These are phyloP conservation scores for Dione juno DNA, from an alignment of 2,888 invertebrate genomes.

Conservation along the genomic window DNA sequence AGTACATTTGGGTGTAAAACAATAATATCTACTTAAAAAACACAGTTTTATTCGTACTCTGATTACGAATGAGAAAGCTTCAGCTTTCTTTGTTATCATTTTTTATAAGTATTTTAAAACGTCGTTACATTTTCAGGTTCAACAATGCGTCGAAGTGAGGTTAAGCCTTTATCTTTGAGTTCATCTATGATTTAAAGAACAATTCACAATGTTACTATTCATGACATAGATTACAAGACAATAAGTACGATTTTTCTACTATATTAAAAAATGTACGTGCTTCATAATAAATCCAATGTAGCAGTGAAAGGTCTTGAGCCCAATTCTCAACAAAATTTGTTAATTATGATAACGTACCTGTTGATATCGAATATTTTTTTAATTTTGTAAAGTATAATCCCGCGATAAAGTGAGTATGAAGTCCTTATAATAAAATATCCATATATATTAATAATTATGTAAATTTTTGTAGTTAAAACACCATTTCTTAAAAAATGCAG, in stretches of 20 bases:
- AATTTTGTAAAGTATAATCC: background rate
- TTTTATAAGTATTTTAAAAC: conserved; percentile 18
- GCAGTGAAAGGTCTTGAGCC: background rate
- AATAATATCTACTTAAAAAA: conserved; percentile 25
- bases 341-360: too few relatives aligned
- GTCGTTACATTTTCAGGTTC: background rate
- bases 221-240: too few relatives aligned
- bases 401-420: too few relatives aligned
- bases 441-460: background rate
- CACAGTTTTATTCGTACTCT: conserved; percentile 29
- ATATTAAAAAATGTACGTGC: too few relatives aligned
- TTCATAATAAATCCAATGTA: background rate
- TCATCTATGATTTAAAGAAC: too few relatives aligned
- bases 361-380: background rate
- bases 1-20: conserved; percentile 26
- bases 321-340: background rate
- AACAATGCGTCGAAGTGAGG: background rate
- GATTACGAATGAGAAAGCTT: conserved; percentile 34
- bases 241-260: too few relatives aligned
- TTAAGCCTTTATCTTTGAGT: too few relatives aligned
- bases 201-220: too few relatives aligned
- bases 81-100: conserved; percentile 29
- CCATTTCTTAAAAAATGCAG: background rate
- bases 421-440: too few relatives aligned
- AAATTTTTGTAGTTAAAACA: background rate